Conservation (phyloP, 2,797 vertebrate genomes). For the Enteromius viviparus region DNA sequence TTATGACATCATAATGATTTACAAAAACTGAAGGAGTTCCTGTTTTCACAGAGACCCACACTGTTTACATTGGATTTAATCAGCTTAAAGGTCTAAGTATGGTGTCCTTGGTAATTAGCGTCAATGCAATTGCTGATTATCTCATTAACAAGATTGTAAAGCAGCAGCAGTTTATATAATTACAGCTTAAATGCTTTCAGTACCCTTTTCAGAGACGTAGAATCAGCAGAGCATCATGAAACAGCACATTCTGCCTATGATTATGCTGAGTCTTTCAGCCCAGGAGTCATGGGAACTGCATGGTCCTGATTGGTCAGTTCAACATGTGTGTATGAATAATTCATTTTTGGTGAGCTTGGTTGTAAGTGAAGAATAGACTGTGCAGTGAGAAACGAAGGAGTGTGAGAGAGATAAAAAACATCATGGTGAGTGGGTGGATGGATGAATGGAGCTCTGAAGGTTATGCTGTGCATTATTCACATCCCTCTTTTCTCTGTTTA, state of each 20-base stretch:
- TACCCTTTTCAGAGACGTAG: not conserved
- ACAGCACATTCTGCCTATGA: not conserved
- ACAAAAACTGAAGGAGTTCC: not conserved
- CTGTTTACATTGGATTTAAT: not conserved
- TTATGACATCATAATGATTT: not conserved
- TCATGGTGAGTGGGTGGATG: not conserved
- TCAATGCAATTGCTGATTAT: not conserved
- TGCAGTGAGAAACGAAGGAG: not conserved
- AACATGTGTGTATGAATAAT: not conserved
- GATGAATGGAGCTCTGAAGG: slow-evolving; percentile 14
- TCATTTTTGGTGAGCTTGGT: not conserved
- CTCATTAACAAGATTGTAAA: not conserved
- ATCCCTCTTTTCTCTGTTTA: not conserved
- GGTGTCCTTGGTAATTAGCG: not conserved
- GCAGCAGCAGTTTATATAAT: not conserved
- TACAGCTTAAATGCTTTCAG: not conserved
- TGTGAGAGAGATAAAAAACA: not conserved
- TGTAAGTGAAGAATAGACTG: slow-evolving; percentile 14
- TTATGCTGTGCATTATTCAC: not conserved
- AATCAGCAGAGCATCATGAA: not conserved
- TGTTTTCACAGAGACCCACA: not conserved
- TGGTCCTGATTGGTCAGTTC: not conserved
- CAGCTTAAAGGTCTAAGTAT: not conserved
- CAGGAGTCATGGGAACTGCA: not conserved
- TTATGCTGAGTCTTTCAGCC: not conserved